Evolutionary conservation across 2,113 vertebrate genomes (phyloP), one percentile per base, ranked within the genome.

Genomic region (Cyphotilapia sp.): DNA sequence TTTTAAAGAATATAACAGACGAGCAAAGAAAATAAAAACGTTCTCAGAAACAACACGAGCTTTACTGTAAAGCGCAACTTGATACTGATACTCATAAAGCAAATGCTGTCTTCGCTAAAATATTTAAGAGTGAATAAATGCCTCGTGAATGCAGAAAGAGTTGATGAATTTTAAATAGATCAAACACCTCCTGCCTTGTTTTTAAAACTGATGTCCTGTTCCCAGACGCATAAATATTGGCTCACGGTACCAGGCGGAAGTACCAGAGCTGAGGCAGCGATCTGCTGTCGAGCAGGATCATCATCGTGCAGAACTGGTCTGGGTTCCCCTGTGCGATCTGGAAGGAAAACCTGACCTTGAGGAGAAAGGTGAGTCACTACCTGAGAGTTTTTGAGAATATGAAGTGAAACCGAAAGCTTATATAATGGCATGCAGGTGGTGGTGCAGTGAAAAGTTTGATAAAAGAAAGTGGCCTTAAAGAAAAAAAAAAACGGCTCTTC

Each of bases 201-300:
- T 31, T 22, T 89, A 17, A 85, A 51, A 17, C 61, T 33, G 4
- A 17, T 82, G 19, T 86, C 57, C n/a, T 87, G 35, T 87, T 69
- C 85, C 33, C 93, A 99, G 99, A 81, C 97, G 98, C 90, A 99
- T 99, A 94, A 99, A 99, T 10, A 98, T 99, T 35, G 99, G 99
- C 57, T 95, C 96, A 47, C 97, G 97, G 38, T 99, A 99, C 96
- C 99, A 99, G 94, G 98, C 99, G 0, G 98, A 99, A 95, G 97
- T 99, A 74, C 99, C 99, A 3, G 95, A 95, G 27, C 96, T 98
- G 69, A 96, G 96, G 91, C 97, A 97, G 88, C 95, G 96, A 9
- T 91, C 96, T 4, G 95, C 96, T 74, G 97, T 97, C 8, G 96
- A 96, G 71, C 91, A 83, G 83, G 98, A 99, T 93, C 96, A 95